Conservation (phyloP, 1,140 invertebrate species). For the Musca vetustissima region DNA sequence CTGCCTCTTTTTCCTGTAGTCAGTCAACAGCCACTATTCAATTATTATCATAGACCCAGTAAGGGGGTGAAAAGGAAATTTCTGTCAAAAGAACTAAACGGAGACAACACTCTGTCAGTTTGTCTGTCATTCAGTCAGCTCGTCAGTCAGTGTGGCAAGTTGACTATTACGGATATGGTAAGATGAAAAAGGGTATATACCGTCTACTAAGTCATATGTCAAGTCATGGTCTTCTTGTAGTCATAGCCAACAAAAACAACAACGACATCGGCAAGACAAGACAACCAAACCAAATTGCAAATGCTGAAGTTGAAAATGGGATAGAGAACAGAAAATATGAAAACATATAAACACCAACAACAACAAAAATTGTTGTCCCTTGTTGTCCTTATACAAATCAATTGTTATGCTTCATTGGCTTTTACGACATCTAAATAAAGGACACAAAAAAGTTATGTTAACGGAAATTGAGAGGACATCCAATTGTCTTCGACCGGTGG, state of each 20-base stretch:
- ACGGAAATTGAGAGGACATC: too few species aligned
- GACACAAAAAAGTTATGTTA: too few species aligned
- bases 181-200: background rate
- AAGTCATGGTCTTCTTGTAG: background rate
- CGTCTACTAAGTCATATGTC: conserved; percentile 7
- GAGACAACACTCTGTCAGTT: background rate
- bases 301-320: too few species aligned
- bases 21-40: background rate
- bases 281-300: too few species aligned
- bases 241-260: background rate
- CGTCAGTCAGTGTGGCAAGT: background rate
- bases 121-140: background rate
- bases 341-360: too few species aligned
- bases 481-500: too few species aligned
- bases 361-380: too few species aligned
- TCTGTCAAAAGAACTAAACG: too few species aligned
- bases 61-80: too few species aligned
- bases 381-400: conserved; percentile 2
- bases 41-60: background rate
- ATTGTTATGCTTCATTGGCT: conserved; percentile 19
- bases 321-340: too few species aligned
- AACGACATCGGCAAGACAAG: too few species aligned
- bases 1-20: background rate
- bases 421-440: background rate
- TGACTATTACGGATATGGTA: background rate